phyloP scores from a whole-genome alignment of 2,888 invertebrate genomes.

The Acronicta aceris region DNA sequence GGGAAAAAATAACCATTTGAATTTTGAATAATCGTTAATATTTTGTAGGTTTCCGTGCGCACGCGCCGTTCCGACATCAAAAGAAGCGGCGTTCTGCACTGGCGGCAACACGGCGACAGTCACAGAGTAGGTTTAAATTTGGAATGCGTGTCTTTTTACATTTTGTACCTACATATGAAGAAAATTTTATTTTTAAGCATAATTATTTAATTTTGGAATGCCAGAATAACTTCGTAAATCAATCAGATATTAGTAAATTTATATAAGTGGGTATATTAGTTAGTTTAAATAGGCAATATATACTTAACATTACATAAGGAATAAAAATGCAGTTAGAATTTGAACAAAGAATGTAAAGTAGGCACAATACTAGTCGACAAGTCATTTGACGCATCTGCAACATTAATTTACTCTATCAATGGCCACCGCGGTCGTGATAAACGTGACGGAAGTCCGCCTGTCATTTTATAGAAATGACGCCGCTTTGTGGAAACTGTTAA shows the following conservation, averaged over 20 bases:
- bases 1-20: conserved; percentile 64
- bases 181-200: too few species aligned
- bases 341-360: too few species aligned
- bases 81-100: conserved; percentile 68
- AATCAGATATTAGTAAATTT: too few species aligned
- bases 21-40: conserved; percentile 71
- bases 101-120: conserved; percentile 65
- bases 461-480: conserved; percentile 70
- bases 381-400: conserved; percentile 31
- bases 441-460: conserved; percentile 76
- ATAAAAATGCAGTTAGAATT: too few species aligned
- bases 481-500: conserved; percentile 69
- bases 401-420: conserved; percentile 41
- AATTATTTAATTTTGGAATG: too few species aligned
- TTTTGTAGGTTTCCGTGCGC: conserved; percentile 75
- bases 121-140: conserved; percentile 58
- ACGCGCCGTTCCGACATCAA: conserved; percentile 76
- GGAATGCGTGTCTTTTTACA: conserved; percentile 9
- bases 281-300: too few species aligned
- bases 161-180: too few species aligned
- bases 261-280: too few species aligned
- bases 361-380: too few species aligned
- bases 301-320: too few species aligned
- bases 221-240: too few species aligned
- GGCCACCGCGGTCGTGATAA: conserved; percentile 77